Evolutionary conservation across 2,888 invertebrate genomes (phyloP).

Genomic region (Pachycephus smyrnensis): DNA sequence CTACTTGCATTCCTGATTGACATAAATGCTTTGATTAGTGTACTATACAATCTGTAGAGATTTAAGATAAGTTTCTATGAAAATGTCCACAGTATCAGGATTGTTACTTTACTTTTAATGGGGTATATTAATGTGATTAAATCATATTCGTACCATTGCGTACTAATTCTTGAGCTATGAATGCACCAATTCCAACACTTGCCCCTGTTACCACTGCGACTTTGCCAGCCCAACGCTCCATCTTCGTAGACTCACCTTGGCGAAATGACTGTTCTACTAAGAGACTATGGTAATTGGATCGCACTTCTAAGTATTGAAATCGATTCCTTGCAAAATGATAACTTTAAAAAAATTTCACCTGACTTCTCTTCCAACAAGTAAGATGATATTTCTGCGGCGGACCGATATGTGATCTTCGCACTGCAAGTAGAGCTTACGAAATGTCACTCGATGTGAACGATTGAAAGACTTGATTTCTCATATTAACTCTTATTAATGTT

Average conservation of each 20-base stretch:
- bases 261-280: neutral
- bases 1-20: constrained; percentile 61
- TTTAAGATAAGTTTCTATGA: neutral
- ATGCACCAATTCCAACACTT: constrained; percentile 67
- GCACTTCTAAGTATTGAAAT: constrained; percentile 45
- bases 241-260: constrained; percentile 27
- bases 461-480: neutral
- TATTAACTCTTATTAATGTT: neutral
- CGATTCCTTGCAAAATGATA: constrained; percentile 30
- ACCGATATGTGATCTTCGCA: neutral
- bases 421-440: neutral
- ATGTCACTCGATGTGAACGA: neutral
- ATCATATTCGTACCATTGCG: constrained; percentile 54
- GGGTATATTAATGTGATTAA: neutral
- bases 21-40: neutral
- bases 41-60: neutral
- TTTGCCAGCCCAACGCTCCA: constrained; percentile 67
- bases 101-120: neutral
- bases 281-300: constrained; percentile 32
- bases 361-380: neutral
- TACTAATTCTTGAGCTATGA: constrained; percentile 60
- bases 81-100: neutral
- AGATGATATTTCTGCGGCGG: neutral
- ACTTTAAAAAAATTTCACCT: constrained; percentile 3
- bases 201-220: constrained; percentile 68